phyloP scores from a whole-genome alignment of 30 jellyfish, hydroid and myxozoan species.

The Chrysaora quinquecirrha region DNA sequence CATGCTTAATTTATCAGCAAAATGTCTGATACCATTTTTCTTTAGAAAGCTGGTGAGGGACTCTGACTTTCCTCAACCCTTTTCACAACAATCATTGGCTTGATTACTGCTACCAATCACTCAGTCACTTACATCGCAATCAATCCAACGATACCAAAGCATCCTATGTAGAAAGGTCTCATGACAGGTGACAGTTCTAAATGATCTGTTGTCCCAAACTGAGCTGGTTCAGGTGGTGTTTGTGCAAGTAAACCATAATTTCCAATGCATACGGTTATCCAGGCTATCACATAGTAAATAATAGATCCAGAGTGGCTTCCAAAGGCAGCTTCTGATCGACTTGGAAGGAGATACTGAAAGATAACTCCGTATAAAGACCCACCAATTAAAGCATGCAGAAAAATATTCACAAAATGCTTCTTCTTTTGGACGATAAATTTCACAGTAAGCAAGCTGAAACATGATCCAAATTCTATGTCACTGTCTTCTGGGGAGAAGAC shows the following conservation, averaged over 20 bases:
- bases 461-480: conserved; percentile 51
- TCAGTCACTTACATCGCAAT: conserved; percentile 52
- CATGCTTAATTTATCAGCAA: too few species aligned
- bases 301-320: conserved; percentile 32
- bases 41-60: too few species aligned
- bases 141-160: conserved; percentile 36
- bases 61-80: too few species aligned
- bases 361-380: conserved; percentile 46
- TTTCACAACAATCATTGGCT: too few species aligned
- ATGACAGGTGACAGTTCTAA: conserved; percentile 38
- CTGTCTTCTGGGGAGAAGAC: conserved; percentile 35
- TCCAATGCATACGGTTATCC: conserved; percentile 65
- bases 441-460: conserved; percentile 6
- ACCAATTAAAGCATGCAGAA: conserved; percentile 47
- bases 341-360: conserved; percentile 62
- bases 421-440: conserved; percentile 48
- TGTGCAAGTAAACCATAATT: conserved; percentile 62
- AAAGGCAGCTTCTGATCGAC: conserved; percentile 26
- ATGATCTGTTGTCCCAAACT: conserved; percentile 50
- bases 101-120: too few species aligned
- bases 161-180: conserved; percentile 66
- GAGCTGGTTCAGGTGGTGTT: conserved; percentile 76
- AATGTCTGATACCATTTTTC: too few species aligned
- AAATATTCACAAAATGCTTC: conserved; percentile 21
- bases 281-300: conserved; percentile 42